Evolutionary conservation across 2,113 vertebrate genomes (phyloP), one percentile per base, ranked within the genome.

Genomic region (Capra hircus): DNA sequence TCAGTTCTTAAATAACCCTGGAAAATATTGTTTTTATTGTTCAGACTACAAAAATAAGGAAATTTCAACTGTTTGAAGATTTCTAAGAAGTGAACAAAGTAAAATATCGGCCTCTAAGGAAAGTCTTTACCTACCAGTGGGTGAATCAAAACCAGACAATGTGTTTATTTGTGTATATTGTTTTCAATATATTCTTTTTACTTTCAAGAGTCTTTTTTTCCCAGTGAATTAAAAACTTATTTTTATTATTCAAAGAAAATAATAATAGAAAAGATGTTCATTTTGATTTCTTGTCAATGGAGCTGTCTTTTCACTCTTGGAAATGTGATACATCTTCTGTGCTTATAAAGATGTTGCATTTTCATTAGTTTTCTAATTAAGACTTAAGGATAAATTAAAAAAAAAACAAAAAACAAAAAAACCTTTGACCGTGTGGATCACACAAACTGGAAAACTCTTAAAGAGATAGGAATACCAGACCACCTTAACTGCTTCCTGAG

Each of bases 281-380:
- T 81, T 84, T 53, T 97, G 71, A 4, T 93, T 93, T 64, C 21
- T 95, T 95, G 43, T 57, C 57, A 50, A 30, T 19, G 13, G 23
- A 95, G 11, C n/a, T 96, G 27, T 45, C 88, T 96, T 97, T 91
- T 97, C 92, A 30, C 19, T 50, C 17, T 91, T 90, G 0, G 64
- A 36, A 97, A 67, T 90, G 19, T 88, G 36, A 16, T 30, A 3
- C 16, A 6, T 12, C 8, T 96, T 88, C 40, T 21, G 2, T 91
- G 4, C 60, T 95, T 94, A 33, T 84, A 93, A 92, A 40, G n/a
- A 57, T 50, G 33, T 60, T 85, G 48, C n/a, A 7, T 45, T 53
- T 53, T 60, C 23, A 17, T 45, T 55, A 91, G 36, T 62, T 48
- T 93, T 96, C 71, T 77, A 53, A 45, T 71, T 25, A 74, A 81